Percentiles rank a stretch among this genome's conserved stretches.
Evolutionary conservation across 2,888 invertebrate species (phyloP).

Genomic region (Perithous albicinctus): DNA sequence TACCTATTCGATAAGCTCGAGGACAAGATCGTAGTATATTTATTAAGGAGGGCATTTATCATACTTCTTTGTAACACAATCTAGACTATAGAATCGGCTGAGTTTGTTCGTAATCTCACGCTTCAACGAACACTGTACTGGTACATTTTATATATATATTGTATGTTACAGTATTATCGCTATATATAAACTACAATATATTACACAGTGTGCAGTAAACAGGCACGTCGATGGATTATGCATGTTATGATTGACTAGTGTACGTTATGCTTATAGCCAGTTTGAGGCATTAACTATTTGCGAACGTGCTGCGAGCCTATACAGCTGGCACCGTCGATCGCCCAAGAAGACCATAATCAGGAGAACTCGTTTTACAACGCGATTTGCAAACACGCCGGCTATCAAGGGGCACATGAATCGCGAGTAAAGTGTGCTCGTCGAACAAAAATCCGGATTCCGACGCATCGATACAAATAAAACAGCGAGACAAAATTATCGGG

Average conservation of each 20-base stretch:
- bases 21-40: conserved; percentile 35
- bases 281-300: conserved; percentile 4
- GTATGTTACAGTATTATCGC: not conserved
- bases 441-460: not conserved
- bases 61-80: conserved; percentile 51
- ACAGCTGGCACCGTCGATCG: conserved; percentile 1
- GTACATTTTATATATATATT: conserved; percentile 66
- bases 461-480: not conserved
- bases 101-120: conserved; percentile 77
- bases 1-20: conserved; percentile 32
- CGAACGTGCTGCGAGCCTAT: not conserved
- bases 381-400: conserved; percentile 14
- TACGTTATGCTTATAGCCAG: conserved; percentile 2
- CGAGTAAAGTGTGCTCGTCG: not conserved
- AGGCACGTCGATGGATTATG: conserved; percentile 49
- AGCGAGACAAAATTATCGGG: not conserved
- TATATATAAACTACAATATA: not conserved
- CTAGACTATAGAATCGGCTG: conserved; percentile 15
- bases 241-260: conserved; percentile 55
- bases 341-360: conserved; percentile 48
- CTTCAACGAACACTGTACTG: conserved; percentile 72
- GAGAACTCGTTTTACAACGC: conserved; percentile 47
- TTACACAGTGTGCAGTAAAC: not conserved
- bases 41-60: conserved; percentile 44
- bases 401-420: conserved; percentile 2